Percentiles rank a stretch among this genome's conserved stretches.
These are phyloP conservation scores for Spinus pinus DNA, from an alignment of 2,797 vertebrate genomes.

Conservation along the genomic window DNA sequence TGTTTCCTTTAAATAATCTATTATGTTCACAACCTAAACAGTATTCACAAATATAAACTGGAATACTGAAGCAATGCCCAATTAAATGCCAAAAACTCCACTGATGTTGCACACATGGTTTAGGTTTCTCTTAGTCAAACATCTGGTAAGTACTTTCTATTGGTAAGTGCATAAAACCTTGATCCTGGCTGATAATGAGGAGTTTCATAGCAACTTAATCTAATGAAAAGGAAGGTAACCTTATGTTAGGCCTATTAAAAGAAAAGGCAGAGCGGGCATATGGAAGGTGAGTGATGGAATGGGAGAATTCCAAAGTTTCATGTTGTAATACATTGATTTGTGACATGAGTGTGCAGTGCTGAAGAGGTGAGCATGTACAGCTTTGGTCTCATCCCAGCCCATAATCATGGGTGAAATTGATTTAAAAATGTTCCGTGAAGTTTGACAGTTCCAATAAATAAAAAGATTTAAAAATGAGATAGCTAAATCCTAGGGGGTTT, in stretches of 20 bases:
- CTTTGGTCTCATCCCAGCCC: not conserved
- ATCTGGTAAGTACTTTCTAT: slow-evolving; percentile 30
- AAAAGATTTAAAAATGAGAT: slow-evolving; percentile 22
- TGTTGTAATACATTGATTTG: not conserved
- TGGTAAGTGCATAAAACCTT: slow-evolving; percentile 11
- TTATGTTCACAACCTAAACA: slow-evolving; percentile 26
- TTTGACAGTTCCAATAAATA: slow-evolving; percentile 40
- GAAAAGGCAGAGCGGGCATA: slow-evolving; percentile 1
- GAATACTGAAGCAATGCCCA: slow-evolving; percentile 62
- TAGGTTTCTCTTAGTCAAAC: slow-evolving; percentile 49
- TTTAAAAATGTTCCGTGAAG: slow-evolving; percentile 2
- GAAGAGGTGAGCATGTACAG: not conserved
- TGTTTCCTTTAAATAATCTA: slow-evolving; percentile 46
- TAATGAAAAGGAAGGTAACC: slow-evolving; percentile 25
- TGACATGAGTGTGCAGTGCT: not conserved
- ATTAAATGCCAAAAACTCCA: slow-evolving; percentile 30
- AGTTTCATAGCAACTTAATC: slow-evolving; percentile 16
- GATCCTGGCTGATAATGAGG: slow-evolving; percentile 22
- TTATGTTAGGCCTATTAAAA: slow-evolving; percentile 24
- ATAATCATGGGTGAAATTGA: slow-evolving; percentile 34
- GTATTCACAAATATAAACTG: slow-evolving; percentile 55
- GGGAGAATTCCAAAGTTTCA: not conserved
- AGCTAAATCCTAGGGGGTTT: not conserved
- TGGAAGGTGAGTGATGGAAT: not conserved
- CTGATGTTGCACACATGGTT: slow-evolving; percentile 54